Evolutionary conservation across 2,888 invertebrate genomes (phyloP).

Genomic region (Teleogryllus oceanicus): DNA sequence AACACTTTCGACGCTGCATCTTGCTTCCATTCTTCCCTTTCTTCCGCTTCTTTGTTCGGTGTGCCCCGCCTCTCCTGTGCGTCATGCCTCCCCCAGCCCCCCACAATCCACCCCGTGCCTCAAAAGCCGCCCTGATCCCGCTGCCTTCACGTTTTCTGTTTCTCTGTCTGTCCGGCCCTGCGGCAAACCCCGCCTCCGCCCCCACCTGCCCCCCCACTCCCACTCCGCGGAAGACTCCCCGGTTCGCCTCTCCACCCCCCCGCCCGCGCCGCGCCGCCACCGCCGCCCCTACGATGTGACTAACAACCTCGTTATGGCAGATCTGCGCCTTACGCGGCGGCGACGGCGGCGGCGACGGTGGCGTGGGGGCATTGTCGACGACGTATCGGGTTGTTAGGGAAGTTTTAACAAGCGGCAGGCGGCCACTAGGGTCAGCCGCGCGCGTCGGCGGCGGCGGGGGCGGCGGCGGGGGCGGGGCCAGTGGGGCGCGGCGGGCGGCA

Average conservation of each 20-base stretch:
- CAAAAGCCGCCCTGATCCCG: too few relatives aligned
- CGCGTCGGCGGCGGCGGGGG: neutral
- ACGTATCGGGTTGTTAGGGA: slow-evolving; percentile 18
- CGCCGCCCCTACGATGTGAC: slow-evolving; percentile 18
- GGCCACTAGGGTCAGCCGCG: neutral
- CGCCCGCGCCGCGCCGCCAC: neutral
- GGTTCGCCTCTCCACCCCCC: neutral
- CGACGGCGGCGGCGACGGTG: neutral
- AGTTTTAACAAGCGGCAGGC: neutral
- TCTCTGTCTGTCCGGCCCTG: too few relatives aligned
- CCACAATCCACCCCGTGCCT: neutral
- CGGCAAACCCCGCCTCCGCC: neutral
- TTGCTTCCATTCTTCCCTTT: too few relatives aligned
- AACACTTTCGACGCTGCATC: too few relatives aligned
- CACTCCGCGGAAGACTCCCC: neutral
- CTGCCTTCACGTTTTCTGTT: too few relatives aligned
- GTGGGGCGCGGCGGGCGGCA: too few relatives aligned
- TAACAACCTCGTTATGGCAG: slow-evolving; percentile 18
- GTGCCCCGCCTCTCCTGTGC: neutral
- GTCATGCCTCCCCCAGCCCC: neutral
- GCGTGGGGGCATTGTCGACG: neutral
- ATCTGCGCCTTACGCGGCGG: neutral
- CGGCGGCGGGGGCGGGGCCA: too few relatives aligned
- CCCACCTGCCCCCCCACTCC: neutral
- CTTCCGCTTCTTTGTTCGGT: too few relatives aligned